phyloP scores from a whole-genome alignment of 2,113 vertebrate species.

The Melanocharis versteri region DNA sequence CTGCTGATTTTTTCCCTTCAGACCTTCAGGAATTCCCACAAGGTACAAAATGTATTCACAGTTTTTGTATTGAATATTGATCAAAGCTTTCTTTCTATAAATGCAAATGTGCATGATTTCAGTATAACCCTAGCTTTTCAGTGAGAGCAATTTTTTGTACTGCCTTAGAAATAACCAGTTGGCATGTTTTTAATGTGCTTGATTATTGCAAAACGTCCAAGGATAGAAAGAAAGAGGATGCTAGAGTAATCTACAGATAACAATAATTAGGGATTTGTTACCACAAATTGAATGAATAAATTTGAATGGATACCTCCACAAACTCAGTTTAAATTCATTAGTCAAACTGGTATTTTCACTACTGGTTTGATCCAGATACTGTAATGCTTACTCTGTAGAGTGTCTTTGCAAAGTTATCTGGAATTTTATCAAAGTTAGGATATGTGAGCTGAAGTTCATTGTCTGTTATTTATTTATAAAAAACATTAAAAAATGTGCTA shows the following conservation, averaged over 20 bases:
- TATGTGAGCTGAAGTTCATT: neutral
- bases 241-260: neutral
- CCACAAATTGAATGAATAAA: neutral
- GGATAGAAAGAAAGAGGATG: neutral
- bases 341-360: neutral
- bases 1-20: slow-evolving; percentile 1
- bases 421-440: neutral
- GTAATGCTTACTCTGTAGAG: neutral
- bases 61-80: slow-evolving; percentile 7
- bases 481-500: neutral
- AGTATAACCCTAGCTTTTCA: neutral
- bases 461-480: neutral
- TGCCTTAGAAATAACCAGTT: neutral
- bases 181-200: neutral
- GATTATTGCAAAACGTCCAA: neutral
- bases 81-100: slow-evolving; percentile 15
- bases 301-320: neutral
- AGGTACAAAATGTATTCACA: neutral
- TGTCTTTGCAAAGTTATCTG: neutral
- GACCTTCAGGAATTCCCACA: neutral
- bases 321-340: neutral
- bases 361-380: neutral
- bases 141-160: neutral
- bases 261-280: neutral
- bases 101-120: slow-evolving; percentile 8